Evolutionary conservation across 1,140 invertebrate genomes (phyloP), one percentile per base, ranked within the genome.

Genomic region (Saccostrea glomerata): DNA sequence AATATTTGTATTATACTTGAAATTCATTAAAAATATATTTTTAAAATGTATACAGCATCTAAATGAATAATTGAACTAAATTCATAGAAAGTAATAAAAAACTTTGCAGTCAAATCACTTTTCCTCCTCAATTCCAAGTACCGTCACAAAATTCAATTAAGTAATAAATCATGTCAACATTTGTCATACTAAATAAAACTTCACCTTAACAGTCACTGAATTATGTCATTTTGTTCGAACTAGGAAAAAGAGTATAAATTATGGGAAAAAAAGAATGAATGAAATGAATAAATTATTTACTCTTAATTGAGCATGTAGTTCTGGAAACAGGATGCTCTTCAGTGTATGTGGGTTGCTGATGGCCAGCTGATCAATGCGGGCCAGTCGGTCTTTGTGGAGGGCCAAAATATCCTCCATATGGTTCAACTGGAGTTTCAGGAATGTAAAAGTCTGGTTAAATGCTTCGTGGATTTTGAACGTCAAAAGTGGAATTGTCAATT

Each of bases 401-500:
- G 86, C 30, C 47, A 93, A 86, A 66, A 91, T 92, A 23, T 90
- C 90, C 54, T 88, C 88, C 92, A 94, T 93, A 85, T 93, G 93
- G 30, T 86, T 60, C 23, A 94, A 87, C 82, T 91, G 87, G 0
- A 84, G 73, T 66, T 92, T 92, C 63, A 93, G 89, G 86, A 92
- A 92, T 55, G 92, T 93, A 88, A 94, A 94, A 17, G 92, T 93
- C 56, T 89, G 89, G 83, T 88, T 88, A 90, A 92, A 94, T 60
- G 93, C 92, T 84, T 93, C 93, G 36, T 93, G 91, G 84, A 94
- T 92, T 87, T 90, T 91, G 66, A 90, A 90, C 12, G 92, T 93
- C 90, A 94, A 91, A 66, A 92, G 91, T 0, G 93, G 92, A 77
- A 93, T 90, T n/a, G 92, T 93, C 55, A 93, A 90, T 87, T 92